Base-by-base conservation (phyloP, 2,797 vertebrate species). In the Sebastes matsubarae region DNA sequence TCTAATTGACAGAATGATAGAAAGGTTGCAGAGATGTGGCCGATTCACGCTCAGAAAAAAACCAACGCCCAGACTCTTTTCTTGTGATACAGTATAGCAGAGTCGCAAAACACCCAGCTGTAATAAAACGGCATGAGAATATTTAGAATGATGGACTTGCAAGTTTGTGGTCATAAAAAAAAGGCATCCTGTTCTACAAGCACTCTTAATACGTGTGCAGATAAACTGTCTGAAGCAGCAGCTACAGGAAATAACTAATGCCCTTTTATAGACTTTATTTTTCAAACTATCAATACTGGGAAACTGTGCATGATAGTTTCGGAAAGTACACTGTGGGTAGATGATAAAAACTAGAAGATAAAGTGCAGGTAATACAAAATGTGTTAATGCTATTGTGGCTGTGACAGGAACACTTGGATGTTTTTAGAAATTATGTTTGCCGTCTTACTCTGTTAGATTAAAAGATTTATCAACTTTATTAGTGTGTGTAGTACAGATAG, bases 261-360 rank as follows among this genome's bases (percentile, higher is more conserved):
- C n/a, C 9, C 2, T 69, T 72, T 71, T 68, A 58, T 11, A 57
- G 72, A 22, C 10, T 72, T 34, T 12, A 7, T 38, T 64, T 27
- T 16, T 52, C 11, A 24, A 59, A 58, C 24, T 46, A 61, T 25
- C n/a, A 55, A 9, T 63, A 11, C 4, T 22, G 20, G 52, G 8
- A 10, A 54, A 32, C 67, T 32, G 20, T 34, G 25, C 20, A 20
- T 14, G 4, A n/a, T 11, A 3, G 54, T 52, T 54, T 64, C 27
- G 6, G 18, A 74, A 61, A 61, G 54, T 61, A 46, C 30, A 60
- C 32, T 30, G 3, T 50, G 18, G 38, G 27, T 30, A 32, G 72
- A 70, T 36, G 72, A 42, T 72, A 61, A 78, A 79, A 76, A 64
- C 2, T 3, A 60, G 77, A 22, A 52, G 25, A 70, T 4, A 85